These are phyloP conservation scores for Heterohyrax brucei DNA, from an alignment of 2,797 vertebrate genomes.

Conservation along the genomic window DNA sequence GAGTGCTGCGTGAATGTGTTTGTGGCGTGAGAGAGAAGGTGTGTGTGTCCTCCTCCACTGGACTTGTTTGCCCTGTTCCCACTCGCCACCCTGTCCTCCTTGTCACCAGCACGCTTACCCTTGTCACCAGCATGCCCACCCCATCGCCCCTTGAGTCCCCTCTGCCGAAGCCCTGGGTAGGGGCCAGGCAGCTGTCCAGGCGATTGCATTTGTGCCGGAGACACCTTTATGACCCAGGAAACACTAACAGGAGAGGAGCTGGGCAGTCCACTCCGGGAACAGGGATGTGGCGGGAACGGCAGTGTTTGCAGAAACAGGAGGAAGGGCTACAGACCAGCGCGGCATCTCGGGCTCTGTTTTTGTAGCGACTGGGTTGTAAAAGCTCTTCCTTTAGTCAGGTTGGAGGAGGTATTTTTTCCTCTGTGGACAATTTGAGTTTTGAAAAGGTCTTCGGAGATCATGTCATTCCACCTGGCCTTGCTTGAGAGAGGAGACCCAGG, in stretches of 20 bases:
- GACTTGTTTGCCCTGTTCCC: too few relatives aligned
- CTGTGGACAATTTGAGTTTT: fast-evolving
- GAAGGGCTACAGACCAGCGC: fast-evolving
- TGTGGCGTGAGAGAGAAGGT: too few relatives aligned
- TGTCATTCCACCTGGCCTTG: not conserved
- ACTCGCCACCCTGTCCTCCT: not conserved
- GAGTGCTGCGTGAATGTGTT: too few relatives aligned
- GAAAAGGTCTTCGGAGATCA: not conserved
- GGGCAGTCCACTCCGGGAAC: fast-evolving
- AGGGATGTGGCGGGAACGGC: too few relatives aligned
- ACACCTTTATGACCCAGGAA: not conserved
- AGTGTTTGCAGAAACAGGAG: not conserved
- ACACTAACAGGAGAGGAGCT: not conserved
- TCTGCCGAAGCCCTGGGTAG: too few relatives aligned
- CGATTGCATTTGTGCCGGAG: not conserved
- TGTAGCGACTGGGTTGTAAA: not conserved
- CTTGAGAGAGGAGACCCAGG: not conserved
- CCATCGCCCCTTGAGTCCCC: not conserved
- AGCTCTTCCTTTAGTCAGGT: not conserved
- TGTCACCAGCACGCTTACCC: not conserved
- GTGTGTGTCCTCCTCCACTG: not conserved
- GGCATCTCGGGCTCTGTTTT: not conserved
- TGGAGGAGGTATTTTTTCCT: not conserved
- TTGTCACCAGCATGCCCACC: not conserved
- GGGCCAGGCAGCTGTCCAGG: not conserved